These are phyloP conservation scores for Ladona fulva DNA, from an alignment of 1,140 invertebrate genomes.

Conservation along the genomic window DNA sequence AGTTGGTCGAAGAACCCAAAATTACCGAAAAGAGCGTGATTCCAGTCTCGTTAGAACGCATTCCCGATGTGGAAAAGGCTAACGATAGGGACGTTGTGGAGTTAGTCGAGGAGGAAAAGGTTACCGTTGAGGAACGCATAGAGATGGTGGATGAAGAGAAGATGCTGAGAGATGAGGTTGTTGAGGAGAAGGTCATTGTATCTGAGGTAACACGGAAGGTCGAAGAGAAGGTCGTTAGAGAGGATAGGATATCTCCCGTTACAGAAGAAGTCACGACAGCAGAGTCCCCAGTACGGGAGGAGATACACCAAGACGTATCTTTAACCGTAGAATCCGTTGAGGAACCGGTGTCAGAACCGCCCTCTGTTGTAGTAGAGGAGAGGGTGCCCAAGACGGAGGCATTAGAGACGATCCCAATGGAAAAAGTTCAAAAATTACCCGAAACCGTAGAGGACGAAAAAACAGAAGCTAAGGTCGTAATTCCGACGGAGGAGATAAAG, in stretches of 20 bases:
- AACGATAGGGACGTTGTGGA: conserved; percentile 20
- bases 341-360: too few species aligned
- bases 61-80: conserved; percentile 15
- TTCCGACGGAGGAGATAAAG: conserved; percentile 12
- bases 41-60: conserved; percentile 16
- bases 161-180: background rate
- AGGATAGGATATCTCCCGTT: background rate
- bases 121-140: conserved; percentile 10
- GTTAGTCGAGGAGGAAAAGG: conserved; percentile 5
- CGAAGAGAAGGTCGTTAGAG: background rate
- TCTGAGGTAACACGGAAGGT: conserved; percentile 20
- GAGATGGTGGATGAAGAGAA: conserved; percentile 17
- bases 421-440: too few species aligned
- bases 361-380: too few species aligned
- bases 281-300: too few species aligned
- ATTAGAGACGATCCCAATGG: too few species aligned
- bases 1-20: conserved; percentile 19
- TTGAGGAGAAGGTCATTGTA: background rate
- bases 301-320: too few species aligned
- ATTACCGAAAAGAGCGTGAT: conserved; percentile 15
- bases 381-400: too few species aligned
- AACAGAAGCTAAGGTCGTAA: too few species aligned
- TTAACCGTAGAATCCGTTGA: too few species aligned
- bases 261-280: background rate
- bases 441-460: too few species aligned